These are phyloP conservation scores for Danio kyathit DNA, from an alignment of 2,797 vertebrate genomes.

Conservation along the genomic window DNA sequence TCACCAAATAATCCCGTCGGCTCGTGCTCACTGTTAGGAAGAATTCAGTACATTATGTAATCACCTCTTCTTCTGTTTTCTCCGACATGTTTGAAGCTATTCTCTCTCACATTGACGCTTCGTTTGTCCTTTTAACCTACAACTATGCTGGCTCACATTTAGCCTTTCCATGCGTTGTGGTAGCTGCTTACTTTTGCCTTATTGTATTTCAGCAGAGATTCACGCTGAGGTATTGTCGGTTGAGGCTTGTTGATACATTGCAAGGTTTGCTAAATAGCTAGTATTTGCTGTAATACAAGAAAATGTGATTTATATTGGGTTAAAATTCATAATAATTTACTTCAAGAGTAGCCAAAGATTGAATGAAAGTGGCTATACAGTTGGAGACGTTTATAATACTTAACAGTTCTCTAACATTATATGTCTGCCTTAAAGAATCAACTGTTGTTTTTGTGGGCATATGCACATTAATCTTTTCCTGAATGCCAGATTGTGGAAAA, in stretches of 20 bases:
- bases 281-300: not conserved
- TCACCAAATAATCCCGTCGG: constrained; percentile 59
- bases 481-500: too few species aligned
- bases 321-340: not conserved
- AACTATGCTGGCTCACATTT: not conserved
- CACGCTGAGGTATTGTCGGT: not conserved
- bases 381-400: not conserved
- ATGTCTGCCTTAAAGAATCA: not conserved
- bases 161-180: constrained; percentile 1
- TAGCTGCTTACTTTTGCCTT: constrained; percentile 15
- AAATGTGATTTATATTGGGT: not conserved
- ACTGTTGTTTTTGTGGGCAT: not conserved
- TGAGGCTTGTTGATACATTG: not conserved
- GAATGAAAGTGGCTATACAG: not conserved
- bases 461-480: too few species aligned
- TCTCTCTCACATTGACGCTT: not conserved
- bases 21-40: constrained; percentile 46
- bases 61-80: constrained; percentile 14
- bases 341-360: not conserved
- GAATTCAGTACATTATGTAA: constrained; percentile 49
- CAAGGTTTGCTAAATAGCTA: not conserved
- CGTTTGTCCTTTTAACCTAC: constrained; percentile 1
- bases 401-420: not conserved
- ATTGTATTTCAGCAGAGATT: constrained; percentile 2
- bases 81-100: not conserved